These are phyloP conservation scores for Gambusia holbrooki DNA, from an alignment of 2,113 vertebrate species.

Conservation along the genomic window DNA sequence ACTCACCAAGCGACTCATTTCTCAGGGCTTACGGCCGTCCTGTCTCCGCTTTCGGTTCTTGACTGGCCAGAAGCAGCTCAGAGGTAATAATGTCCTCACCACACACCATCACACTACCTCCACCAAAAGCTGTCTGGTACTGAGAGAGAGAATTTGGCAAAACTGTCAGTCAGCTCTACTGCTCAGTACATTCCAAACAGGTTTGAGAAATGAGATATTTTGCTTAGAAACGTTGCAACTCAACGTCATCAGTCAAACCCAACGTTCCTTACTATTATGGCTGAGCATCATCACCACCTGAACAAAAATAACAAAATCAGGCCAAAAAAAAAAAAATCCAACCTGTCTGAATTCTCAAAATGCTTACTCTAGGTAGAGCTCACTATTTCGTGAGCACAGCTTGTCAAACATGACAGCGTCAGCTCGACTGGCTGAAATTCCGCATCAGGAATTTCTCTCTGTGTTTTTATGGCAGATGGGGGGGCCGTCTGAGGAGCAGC, in stretches of 20 bases:
- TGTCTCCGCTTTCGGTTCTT: too few relatives aligned
- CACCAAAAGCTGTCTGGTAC: background rate
- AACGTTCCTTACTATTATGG: background rate
- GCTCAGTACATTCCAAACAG: background rate
- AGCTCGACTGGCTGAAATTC: conserved; percentile 10
- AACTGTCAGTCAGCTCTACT: background rate
- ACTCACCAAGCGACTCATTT: too few relatives aligned
- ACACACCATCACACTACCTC: background rate
- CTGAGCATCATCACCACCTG: background rate
- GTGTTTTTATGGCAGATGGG: conserved; percentile 31
- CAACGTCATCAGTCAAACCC: background rate
- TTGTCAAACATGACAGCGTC: conserved; percentile 3
- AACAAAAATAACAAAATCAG: background rate
- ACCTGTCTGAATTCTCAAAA: background rate
- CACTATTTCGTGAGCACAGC: background rate
- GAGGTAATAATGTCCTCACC: background rate
- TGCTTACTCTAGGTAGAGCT: background rate
- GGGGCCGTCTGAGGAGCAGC: conserved; percentile 8
- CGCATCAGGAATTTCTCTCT: background rate
- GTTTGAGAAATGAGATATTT: background rate
- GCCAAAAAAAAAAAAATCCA: too few relatives aligned
- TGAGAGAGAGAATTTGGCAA: background rate
- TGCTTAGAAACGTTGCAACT: background rate
- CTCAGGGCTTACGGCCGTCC: background rate
- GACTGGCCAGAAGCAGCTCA: background rate